These are phyloP conservation scores for Heliconius hermathena DNA, from an alignment of 1,140 invertebrate species.

Conservation along the genomic window DNA sequence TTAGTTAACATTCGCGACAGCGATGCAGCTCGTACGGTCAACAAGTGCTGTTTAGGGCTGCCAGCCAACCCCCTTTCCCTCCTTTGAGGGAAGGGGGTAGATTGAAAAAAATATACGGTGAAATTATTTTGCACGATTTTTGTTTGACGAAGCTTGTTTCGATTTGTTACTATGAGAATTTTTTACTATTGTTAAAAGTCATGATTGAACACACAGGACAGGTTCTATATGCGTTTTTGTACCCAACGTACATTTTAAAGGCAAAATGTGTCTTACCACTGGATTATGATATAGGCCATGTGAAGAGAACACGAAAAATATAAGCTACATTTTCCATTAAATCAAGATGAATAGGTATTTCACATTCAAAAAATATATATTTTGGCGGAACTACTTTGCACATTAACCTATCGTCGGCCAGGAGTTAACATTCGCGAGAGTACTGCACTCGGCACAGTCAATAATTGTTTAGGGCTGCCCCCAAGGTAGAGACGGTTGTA, in stretches of 20 bases:
- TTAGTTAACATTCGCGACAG: constrained; percentile 65
- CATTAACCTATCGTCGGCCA: constrained; percentile 1
- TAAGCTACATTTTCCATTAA: background rate
- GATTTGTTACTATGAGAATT: no score
- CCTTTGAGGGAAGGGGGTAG: background rate
- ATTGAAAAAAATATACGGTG: background rate
- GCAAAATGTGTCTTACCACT: no score
- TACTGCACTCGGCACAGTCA: constrained; percentile 8
- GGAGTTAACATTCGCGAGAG: constrained; percentile 7
- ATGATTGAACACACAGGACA: no score
- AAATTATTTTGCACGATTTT: background rate
- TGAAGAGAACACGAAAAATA: background rate
- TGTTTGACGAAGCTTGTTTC: background rate
- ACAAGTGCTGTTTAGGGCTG: constrained; percentile 56
- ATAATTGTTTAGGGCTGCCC: constrained; percentile 10
- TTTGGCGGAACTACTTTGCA: background rate
- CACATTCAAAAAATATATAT: background rate
- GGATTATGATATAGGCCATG: background rate
- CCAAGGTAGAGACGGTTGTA: background rate
- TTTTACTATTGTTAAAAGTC: no score
- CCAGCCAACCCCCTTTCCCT: constrained; percentile 9
- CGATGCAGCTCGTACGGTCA: constrained; percentile 56
- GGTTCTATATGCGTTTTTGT: no score
- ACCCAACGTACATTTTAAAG: no score
- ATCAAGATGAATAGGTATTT: background rate